Percentiles rank a stretch among this genome's conserved stretches.
Evolutionary conservation across 2,888 invertebrate genomes (phyloP).

Genomic region (Thera obeliscata): DNA sequence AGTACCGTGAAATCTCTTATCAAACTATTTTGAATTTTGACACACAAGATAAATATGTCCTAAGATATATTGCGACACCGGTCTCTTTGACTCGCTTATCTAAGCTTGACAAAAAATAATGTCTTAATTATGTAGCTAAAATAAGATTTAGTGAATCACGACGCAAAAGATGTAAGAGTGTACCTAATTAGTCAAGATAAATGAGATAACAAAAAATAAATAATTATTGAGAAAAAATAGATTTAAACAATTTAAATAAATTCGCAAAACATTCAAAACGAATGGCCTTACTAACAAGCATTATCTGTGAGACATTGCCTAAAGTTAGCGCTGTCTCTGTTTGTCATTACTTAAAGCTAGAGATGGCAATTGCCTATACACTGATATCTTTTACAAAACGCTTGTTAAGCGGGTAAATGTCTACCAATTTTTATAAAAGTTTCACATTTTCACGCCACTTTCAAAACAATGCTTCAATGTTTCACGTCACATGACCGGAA

Average conservation of each 20-base stretch:
- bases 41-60: slow-evolving; percentile 63
- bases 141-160: slow-evolving; percentile 53
- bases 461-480: too few relatives aligned
- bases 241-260: too few relatives aligned
- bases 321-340: too few relatives aligned
- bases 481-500: too few relatives aligned
- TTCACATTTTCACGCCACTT: too few relatives aligned
- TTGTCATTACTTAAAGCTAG: too few relatives aligned
- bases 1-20: slow-evolving; percentile 46
- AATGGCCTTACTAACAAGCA: too few relatives aligned
- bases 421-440: too few relatives aligned
- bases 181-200: slow-evolving; percentile 29
- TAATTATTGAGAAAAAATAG: background rate
- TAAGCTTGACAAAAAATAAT: slow-evolving; percentile 55
- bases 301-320: too few relatives aligned
- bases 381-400: too few relatives aligned
- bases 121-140: slow-evolving; percentile 64
- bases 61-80: slow-evolving; percentile 43
- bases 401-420: too few relatives aligned
- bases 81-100: slow-evolving; percentile 55
- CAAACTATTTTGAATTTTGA: slow-evolving; percentile 70
- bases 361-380: too few relatives aligned
- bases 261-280: background rate
- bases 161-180: slow-evolving; percentile 6
- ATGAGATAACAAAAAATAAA: background rate